Conservation (phyloP, 2,797 vertebrate genomes). For the Paramormyrops hopkinsi region DNA sequence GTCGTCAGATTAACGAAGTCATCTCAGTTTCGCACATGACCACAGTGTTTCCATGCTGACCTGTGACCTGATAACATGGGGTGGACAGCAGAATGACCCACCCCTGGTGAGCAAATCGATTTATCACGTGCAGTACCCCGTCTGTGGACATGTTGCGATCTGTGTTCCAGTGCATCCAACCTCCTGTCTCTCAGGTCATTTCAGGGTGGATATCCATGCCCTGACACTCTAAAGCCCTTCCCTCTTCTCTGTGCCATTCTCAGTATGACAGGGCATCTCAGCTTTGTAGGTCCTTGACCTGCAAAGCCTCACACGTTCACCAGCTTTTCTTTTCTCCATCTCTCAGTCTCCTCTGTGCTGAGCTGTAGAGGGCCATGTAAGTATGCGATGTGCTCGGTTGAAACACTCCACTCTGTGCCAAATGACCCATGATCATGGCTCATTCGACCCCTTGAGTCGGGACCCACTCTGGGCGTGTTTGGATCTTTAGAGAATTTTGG, state of each 20-base stretch:
- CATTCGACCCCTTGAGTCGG: slow-evolving; percentile 44
- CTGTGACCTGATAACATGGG: slow-evolving; percentile 22
- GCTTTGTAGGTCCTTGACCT: neutral
- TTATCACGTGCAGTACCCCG: too few relatives aligned
- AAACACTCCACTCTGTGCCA: slow-evolving; percentile 55
- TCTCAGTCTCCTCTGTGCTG: neutral
- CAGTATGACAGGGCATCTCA: neutral
- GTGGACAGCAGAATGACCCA: neutral
- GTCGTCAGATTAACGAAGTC: slow-evolving; percentile 29
- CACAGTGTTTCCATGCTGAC: slow-evolving; percentile 26
- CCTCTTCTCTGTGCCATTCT: neutral
- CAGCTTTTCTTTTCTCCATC: neutral
- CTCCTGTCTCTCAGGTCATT: neutral
- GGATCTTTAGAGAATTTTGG: neutral
- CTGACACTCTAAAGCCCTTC: neutral
- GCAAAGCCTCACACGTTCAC: neutral
- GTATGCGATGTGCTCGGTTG: slow-evolving; percentile 61
- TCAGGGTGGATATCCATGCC: neutral
- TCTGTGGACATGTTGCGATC: neutral
- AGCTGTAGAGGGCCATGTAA: slow-evolving; percentile 46
- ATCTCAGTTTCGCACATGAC: slow-evolving; percentile 32
- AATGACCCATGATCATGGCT: slow-evolving; percentile 44
- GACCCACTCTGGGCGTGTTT: neutral
- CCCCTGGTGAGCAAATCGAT: neutral
- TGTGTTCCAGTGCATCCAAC: neutral